These are phyloP conservation scores for Xenotilapia caudafasciata DNA, from an alignment of 2,113 vertebrate genomes.

Conservation along the genomic window DNA sequence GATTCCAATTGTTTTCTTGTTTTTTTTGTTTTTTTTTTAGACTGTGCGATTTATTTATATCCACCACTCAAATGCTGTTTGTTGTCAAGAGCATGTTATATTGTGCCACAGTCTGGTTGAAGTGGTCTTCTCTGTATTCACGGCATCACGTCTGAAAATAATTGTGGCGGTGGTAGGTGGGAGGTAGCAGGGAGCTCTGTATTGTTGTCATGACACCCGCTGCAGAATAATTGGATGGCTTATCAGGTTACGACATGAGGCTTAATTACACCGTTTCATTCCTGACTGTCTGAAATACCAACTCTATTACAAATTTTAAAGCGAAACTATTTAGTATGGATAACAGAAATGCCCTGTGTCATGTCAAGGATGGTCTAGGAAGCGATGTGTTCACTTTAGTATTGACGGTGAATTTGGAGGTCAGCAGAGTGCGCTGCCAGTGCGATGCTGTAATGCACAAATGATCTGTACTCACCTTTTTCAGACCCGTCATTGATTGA, in stretches of 20 bases:
- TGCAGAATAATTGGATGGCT: constrained; percentile 42
- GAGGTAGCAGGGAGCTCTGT: not conserved
- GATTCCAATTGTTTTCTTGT: not conserved
- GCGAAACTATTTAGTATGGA: not conserved
- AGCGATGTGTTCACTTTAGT: not conserved
- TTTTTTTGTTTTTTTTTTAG: not conserved
- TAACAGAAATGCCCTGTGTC: not conserved
- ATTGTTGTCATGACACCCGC: constrained; percentile 60
- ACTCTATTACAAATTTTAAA: not conserved
- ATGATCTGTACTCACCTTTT: not conserved
- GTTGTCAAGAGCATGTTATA: constrained; percentile 1
- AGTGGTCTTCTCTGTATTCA: constrained; percentile 33
- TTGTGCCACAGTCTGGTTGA: not conserved
- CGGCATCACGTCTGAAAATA: constrained; percentile 3
- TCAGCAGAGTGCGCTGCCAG: not conserved
- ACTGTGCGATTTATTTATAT: constrained; percentile 6
- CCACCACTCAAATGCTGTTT: not conserved
- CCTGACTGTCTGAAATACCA: not conserved
- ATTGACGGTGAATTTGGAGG: not conserved
- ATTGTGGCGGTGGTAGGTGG: not conserved
- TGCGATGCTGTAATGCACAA: not conserved
- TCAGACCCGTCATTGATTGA: not conserved
- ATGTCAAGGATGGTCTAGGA: not conserved
- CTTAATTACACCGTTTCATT: constrained; percentile 45
- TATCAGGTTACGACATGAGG: constrained; percentile 41